phyloP scores from a whole-genome alignment of 2,797 vertebrate species.

The Phrynocephalus vlangalii region DNA sequence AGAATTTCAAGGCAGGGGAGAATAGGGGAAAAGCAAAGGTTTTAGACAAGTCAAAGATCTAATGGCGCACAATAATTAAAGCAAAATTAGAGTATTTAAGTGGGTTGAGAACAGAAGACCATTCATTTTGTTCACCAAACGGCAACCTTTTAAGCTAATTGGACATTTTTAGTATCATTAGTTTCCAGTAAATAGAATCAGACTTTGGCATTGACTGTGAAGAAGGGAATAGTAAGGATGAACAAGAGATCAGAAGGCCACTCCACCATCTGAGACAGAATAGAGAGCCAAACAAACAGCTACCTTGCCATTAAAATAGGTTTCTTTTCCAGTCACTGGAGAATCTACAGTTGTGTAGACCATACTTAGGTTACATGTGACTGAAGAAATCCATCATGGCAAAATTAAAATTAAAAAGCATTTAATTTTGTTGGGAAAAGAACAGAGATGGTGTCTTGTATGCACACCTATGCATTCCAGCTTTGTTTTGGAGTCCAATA shows the following conservation, averaged over 20 bases:
- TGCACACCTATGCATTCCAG: background rate
- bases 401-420: conserved; percentile 22
- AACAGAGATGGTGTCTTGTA: background rate
- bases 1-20: background rate
- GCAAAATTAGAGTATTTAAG: conserved; percentile 37
- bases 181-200: conserved; percentile 45
- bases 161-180: conserved; percentile 46
- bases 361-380: background rate
- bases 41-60: conserved; percentile 38
- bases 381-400: background rate
- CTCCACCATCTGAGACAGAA: background rate
- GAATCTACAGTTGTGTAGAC: too few species aligned
- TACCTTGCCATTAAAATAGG: background rate
- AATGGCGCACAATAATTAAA: conserved; percentile 37
- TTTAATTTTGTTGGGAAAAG: conserved; percentile 3
- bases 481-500: background rate
- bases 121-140: conserved; percentile 43
- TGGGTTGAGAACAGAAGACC: conserved; percentile 27
- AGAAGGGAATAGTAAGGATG: background rate
- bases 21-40: background rate
- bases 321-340: conserved; percentile 15
- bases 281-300: background rate
- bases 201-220: conserved; percentile 17
- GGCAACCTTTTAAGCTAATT: conserved; percentile 43
- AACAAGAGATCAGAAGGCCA: background rate